Evolutionary conservation across 2,888 invertebrate species (phyloP).

Genomic region (Melinaea marsaeus): DNA sequence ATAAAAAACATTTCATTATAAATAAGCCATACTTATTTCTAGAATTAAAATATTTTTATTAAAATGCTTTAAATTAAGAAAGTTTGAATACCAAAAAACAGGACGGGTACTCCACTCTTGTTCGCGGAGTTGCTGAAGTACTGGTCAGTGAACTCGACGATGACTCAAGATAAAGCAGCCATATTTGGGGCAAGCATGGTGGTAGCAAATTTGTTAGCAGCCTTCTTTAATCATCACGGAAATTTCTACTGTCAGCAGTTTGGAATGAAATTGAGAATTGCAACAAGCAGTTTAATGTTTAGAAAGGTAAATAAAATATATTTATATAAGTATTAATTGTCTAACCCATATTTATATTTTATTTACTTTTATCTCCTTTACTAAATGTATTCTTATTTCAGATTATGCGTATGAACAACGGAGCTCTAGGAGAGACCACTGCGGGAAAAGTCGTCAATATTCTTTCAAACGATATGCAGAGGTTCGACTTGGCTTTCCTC

Average conservation of each 20-base stretch:
- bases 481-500: conserved; percentile 86
- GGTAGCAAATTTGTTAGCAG: conserved; percentile 65
- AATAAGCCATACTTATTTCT: too few relatives aligned
- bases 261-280: conserved; percentile 85
- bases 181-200: conserved; percentile 74
- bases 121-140: conserved; percentile 72
- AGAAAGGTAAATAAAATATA: conserved; percentile 79
- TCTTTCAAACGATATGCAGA: conserved; percentile 90
- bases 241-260: conserved; percentile 81
- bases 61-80: too few relatives aligned
- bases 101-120: conserved; percentile 80
- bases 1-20: too few relatives aligned
- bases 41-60: too few relatives aligned
- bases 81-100: conserved; percentile 39
- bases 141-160: conserved; percentile 75
- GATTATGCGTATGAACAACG: conserved; percentile 72
- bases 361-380: too few relatives aligned
- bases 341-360: not conserved
- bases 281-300: conserved; percentile 84
- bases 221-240: conserved; percentile 83
- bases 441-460: conserved; percentile 93
- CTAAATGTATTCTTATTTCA: conserved; percentile 29
- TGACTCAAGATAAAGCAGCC: conserved; percentile 70
- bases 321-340: not conserved
- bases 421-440: conserved; percentile 87